Evolutionary conservation across 2,113 vertebrate species (phyloP).

Genomic region (Paralichthys olivaceus): DNA sequence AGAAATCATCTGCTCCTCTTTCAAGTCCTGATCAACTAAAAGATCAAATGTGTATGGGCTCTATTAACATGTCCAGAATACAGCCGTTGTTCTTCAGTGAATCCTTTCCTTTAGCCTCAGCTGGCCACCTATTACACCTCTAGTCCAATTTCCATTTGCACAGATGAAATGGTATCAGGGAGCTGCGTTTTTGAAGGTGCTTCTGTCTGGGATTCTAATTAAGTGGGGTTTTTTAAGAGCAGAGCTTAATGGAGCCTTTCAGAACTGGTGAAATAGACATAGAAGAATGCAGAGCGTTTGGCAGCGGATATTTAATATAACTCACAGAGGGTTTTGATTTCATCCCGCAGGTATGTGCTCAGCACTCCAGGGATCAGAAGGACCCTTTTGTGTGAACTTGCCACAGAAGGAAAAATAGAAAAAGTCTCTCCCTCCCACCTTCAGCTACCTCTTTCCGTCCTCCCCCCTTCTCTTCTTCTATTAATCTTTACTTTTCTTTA

Average conservation of each 20-base stretch:
- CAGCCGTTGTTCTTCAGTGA: conserved; percentile 21
- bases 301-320: conserved; percentile 75
- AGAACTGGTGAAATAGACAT: conserved; percentile 67
- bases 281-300: conserved; percentile 74
- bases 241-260: conserved; percentile 65
- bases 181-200: conserved; percentile 49
- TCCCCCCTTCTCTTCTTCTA: conserved; percentile 43
- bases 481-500: conserved; percentile 56
- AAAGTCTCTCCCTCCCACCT: conserved; percentile 47
- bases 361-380: conserved; percentile 73
- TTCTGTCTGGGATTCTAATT: conserved; percentile 70
- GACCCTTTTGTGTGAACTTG: conserved; percentile 76
- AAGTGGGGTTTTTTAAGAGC: conserved; percentile 29
- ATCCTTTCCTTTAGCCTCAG: conserved; percentile 38
- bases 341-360: conserved; percentile 82
- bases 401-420: conserved; percentile 74
- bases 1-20: conserved; percentile 16
- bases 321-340: conserved; percentile 81
- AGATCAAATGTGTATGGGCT: conserved; percentile 3
- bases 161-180: conserved; percentile 18
- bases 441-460: conserved; percentile 33
- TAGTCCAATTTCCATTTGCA: conserved; percentile 1
- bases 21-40: conserved; percentile 20
- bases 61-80: conserved; percentile 27
- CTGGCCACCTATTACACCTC: neutral